These are phyloP conservation scores for Anthoscopus minutus DNA, from an alignment of 2,113 vertebrate genomes.

Conservation along the genomic window DNA sequence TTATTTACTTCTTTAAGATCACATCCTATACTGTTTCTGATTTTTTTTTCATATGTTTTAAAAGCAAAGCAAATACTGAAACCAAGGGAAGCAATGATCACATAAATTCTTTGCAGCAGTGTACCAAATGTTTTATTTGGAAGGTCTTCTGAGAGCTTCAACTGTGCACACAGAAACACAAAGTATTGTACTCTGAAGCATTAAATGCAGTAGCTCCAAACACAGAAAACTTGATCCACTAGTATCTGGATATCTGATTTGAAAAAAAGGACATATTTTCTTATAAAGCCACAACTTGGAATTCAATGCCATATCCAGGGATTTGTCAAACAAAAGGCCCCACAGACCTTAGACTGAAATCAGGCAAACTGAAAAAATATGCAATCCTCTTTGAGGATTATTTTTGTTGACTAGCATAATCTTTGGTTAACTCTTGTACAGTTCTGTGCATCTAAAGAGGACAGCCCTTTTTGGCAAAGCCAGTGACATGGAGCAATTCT, in stretches of 20 bases:
- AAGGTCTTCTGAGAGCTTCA: neutral
- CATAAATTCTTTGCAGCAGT: neutral
- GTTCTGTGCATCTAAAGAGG: neutral
- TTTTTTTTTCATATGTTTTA: neutral
- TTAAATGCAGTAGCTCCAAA: neutral
- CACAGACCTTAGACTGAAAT: neutral
- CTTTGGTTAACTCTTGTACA: neutral
- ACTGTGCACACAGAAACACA: neutral
- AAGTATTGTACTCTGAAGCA: neutral
- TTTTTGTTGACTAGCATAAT: rapidly evolving
- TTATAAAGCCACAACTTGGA: neutral
- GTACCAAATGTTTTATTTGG: neutral
- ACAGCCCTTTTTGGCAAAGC: neutral
- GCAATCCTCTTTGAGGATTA: neutral
- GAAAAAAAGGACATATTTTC: neutral
- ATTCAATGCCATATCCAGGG: neutral
- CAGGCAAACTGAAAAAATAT: neutral
- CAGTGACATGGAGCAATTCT: neutral
- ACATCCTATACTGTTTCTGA: neutral
- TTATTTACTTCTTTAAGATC: neutral
- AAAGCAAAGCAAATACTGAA: neutral
- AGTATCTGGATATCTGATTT: neutral
- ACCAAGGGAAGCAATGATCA: neutral
- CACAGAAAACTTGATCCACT: neutral
- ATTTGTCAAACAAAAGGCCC: neutral